Evolutionary conservation across 2,888 invertebrate genomes (phyloP).

Genomic region (Melanostoma scalare): DNA sequence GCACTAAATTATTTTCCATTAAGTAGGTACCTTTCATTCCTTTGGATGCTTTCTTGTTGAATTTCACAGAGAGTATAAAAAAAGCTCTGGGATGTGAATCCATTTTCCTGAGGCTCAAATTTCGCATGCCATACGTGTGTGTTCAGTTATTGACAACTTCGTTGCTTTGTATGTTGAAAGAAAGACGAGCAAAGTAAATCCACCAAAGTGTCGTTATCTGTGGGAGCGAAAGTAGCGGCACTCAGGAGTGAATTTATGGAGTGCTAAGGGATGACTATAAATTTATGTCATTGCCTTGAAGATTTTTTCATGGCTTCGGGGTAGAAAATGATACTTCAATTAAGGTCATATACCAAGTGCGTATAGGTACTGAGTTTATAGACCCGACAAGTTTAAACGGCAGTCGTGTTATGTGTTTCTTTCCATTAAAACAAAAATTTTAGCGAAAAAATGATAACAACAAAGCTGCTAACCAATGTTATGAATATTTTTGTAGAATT

Average conservation of each 20-base stretch:
- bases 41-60: conserved; percentile 17
- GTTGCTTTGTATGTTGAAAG: conserved; percentile 31
- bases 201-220: conserved; percentile 37
- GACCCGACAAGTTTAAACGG: not conserved
- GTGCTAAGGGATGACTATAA: conserved; percentile 52
- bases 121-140: conserved; percentile 26
- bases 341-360: not conserved
- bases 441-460: too few relatives aligned
- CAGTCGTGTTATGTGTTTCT: not conserved
- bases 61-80: conserved; percentile 39
- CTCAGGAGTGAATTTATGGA: conserved; percentile 41
- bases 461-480: too few relatives aligned
- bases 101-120: conserved; percentile 27
- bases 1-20: conserved; percentile 52
- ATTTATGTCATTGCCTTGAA: conserved; percentile 39
- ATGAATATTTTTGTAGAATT: too few relatives aligned
- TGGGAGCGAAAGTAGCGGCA: conserved; percentile 22
- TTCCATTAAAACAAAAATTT: too few relatives aligned
- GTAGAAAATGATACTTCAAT: not conserved
- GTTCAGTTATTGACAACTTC: conserved; percentile 53
- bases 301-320: conserved; percentile 14
- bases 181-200: conserved; percentile 33
- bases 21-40: conserved; percentile 18
- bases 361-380: not conserved
- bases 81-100: conserved; percentile 24